These are phyloP conservation scores for Cinclus mexicanus DNA, from an alignment of 2,113 vertebrate genomes.

Conservation along the genomic window DNA sequence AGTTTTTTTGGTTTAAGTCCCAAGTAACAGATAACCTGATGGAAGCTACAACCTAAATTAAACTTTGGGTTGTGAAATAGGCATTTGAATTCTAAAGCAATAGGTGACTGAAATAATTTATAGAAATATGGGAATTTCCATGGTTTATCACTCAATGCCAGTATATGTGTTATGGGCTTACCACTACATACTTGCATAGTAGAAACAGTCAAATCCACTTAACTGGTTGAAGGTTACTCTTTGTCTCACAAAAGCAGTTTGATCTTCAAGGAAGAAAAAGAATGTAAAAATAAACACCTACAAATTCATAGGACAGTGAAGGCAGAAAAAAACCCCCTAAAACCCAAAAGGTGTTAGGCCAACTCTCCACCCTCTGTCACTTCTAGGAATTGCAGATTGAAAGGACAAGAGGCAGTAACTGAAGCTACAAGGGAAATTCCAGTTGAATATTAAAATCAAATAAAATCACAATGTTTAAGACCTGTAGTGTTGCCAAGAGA, in stretches of 20 bases:
- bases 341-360: background rate
- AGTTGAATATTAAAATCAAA: background rate
- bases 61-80: background rate
- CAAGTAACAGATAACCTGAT: background rate
- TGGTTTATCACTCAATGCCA: background rate
- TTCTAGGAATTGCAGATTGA: background rate
- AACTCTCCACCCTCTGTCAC: background rate
- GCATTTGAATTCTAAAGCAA: background rate
- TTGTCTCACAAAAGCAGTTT: background rate
- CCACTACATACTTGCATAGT: background rate
- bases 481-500: background rate
- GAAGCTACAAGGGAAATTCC: background rate
- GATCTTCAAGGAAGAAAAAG: background rate
- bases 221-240: background rate
- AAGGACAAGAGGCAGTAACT: background rate
- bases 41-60: background rate
- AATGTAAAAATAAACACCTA: background rate
- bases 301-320: background rate
- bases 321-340: fast-evolving
- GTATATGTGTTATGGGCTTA: background rate
- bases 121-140: background rate
- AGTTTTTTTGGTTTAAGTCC: background rate
- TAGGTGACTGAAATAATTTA: background rate
- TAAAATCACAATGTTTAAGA: background rate
- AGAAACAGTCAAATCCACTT: background rate